Percentiles rank a stretch among this genome's conserved stretches.
These are phyloP conservation scores for Synergus gifuensis DNA, from an alignment of 2,888 invertebrate species.

Conservation along the genomic window DNA sequence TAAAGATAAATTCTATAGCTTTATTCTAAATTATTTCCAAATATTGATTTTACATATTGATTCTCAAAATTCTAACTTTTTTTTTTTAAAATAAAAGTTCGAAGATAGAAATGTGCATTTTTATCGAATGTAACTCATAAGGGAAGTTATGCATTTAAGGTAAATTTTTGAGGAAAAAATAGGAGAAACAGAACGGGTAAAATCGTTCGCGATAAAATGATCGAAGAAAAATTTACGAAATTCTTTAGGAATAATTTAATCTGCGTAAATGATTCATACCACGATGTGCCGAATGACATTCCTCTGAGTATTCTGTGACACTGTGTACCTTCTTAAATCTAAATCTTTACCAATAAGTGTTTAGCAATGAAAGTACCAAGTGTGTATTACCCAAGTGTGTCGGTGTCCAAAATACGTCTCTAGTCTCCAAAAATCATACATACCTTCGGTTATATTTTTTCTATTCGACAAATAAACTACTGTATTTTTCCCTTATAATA, in stretches of 20 bases:
- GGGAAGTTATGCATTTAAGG: background rate
- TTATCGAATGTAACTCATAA: background rate
- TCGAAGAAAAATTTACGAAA: slow-evolving; percentile 43
- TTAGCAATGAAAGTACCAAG: slow-evolving; percentile 61
- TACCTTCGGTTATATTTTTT: slow-evolving; percentile 60
- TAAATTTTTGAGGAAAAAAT: slow-evolving; percentile 9
- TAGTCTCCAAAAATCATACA: slow-evolving; percentile 56
- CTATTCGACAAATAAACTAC: slow-evolving; percentile 52
- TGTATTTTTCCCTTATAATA: slow-evolving; percentile 54
- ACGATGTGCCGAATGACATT: slow-evolving; percentile 70
- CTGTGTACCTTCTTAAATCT: slow-evolving; percentile 60
- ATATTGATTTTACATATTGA: background rate
- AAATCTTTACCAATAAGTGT: slow-evolving; percentile 54
- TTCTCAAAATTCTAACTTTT: background rate
- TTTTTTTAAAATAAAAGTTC: background rate
- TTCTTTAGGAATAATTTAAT: slow-evolving; percentile 54
- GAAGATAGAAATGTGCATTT: background rate
- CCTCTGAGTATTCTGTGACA: slow-evolving; percentile 61
- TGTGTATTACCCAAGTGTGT: slow-evolving; percentile 44
- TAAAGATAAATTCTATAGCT: background rate
- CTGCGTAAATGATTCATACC: slow-evolving; percentile 65
- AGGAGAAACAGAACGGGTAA: slow-evolving; percentile 39
- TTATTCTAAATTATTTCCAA: background rate
- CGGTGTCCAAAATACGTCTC: slow-evolving; percentile 51
- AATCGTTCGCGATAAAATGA: slow-evolving; percentile 35